phyloP scores from a whole-genome alignment of 2,888 invertebrate species.

The Mesoligia furuncula region DNA sequence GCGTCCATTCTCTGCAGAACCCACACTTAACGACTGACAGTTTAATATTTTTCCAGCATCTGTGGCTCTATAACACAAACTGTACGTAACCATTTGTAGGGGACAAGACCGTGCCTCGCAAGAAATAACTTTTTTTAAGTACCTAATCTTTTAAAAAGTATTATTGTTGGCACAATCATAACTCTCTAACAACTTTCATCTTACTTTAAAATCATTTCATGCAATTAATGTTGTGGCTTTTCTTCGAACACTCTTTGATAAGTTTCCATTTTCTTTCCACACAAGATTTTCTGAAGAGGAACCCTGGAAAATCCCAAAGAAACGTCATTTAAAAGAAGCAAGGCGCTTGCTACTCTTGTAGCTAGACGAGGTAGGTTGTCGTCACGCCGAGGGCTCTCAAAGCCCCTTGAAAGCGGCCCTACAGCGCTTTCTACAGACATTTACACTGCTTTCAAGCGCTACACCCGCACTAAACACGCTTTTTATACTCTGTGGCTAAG shows the following conservation, averaged over 20 bases:
- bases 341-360: conserved; percentile 54
- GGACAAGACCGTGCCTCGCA: neutral
- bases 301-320: conserved; percentile 43
- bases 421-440: conserved; percentile 67
- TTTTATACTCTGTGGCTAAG: conserved; percentile 60
- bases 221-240: neutral
- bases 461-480: conserved; percentile 62
- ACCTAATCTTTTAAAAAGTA: neutral
- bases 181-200: neutral
- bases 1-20: neutral
- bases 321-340: conserved; percentile 54
- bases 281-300: conserved; percentile 25
- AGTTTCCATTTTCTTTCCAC: conserved; percentile 5
- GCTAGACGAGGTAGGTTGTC: conserved; percentile 57
- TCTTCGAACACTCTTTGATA: neutral
- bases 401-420: conserved; percentile 60
- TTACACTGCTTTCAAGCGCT: conserved; percentile 68
- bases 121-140: neutral
- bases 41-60: conserved; percentile 36
- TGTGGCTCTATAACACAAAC: neutral
- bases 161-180: neutral
- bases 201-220: neutral
- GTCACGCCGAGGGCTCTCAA: conserved; percentile 60
- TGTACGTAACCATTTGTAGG: conserved; percentile 14
- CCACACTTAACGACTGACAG: conserved; percentile 25